These are phyloP conservation scores for Tetanocera ferruginea DNA, from an alignment of 2,888 invertebrate genomes.

Conservation along the genomic window DNA sequence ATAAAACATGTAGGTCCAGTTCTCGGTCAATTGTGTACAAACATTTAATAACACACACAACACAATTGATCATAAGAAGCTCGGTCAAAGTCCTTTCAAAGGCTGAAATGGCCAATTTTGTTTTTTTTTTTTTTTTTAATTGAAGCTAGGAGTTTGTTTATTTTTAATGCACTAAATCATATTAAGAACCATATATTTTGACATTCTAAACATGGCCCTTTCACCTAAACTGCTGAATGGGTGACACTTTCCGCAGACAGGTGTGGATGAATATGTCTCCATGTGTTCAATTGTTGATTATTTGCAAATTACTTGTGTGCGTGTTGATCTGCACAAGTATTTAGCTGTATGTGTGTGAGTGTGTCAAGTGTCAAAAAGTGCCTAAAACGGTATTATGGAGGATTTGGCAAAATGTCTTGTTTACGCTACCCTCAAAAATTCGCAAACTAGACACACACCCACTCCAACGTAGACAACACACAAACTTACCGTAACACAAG, in stretches of 20 bases:
- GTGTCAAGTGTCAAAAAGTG: constrained; percentile 57
- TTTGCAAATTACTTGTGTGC: constrained; percentile 15
- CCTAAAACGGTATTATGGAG: constrained; percentile 60
- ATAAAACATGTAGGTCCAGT: too few relatives aligned
- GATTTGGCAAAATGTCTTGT: constrained; percentile 47
- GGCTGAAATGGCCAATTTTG: too few relatives aligned
- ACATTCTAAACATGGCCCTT: background rate
- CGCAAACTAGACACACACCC: background rate
- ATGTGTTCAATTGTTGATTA: background rate
- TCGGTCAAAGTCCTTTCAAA: too few relatives aligned
- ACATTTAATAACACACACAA: too few relatives aligned
- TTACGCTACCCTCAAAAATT: constrained; percentile 23
- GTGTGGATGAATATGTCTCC: background rate
- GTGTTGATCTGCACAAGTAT: constrained; percentile 34
- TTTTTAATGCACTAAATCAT: too few relatives aligned
- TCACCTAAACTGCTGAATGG: background rate
- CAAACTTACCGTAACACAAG: constrained; percentile 40
- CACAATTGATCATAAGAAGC: too few relatives aligned
- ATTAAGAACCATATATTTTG: too few relatives aligned
- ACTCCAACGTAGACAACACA: constrained; percentile 14
- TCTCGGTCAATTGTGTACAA: too few relatives aligned
- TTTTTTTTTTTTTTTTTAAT: too few relatives aligned
- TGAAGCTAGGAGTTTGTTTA: too few relatives aligned
- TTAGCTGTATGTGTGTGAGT: constrained; percentile 34
- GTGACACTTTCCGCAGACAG: background rate